Evolutionary conservation across 2,888 invertebrate genomes (phyloP), one percentile per base, ranked within the genome.

Genomic region (Peribatodes rhomboidaria): DNA sequence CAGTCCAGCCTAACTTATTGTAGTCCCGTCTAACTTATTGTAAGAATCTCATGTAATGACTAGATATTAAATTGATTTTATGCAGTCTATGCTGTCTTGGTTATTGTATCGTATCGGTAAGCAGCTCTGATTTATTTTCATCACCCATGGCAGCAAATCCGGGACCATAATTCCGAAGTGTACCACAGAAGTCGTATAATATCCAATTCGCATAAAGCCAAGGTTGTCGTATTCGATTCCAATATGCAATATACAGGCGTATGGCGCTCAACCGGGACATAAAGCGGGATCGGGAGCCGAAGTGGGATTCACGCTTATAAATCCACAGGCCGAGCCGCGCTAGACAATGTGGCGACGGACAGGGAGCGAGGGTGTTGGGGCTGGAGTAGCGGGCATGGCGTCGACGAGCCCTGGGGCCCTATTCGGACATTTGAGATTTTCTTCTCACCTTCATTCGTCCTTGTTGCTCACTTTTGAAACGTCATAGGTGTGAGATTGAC

Each of bases 331-430:
- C 71, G 66, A 62, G 69, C 69, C 67, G 71, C 71, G 71, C 63
- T 75, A 82, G 77, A 80, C 82, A 82, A 78, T 79, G 76, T 77
- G 80, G 76, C 76, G 75, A 76, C 78, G 65, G 31, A 52, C 52
- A 54, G 47, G 61, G 61, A 49, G 61, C 11, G 52, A 58, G 8
- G 1, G 9, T 18, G 0, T 18, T 35, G 18, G 13, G 1, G 7
- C 3, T 35, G 18, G 18, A 50, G 11, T 13, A 6, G 50, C 50
- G 50, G n/a, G 16, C 1, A 3, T 22, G 14, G 8, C 9, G 8
- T 2, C 16, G 31, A 8, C 6, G 27, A 6, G 27, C 6, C n/a
- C n/a, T n/a, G n/a, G n/a, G n/a, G n/a, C n/a, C n/a, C n/a, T n/a
- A n/a, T n/a, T n/a, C n/a, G n/a, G n/a, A n/a, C n/a, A n/a, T n/a